Conservation (phyloP, 2,113 vertebrate genomes). For the Heterotilapia buettikoferi region DNA sequence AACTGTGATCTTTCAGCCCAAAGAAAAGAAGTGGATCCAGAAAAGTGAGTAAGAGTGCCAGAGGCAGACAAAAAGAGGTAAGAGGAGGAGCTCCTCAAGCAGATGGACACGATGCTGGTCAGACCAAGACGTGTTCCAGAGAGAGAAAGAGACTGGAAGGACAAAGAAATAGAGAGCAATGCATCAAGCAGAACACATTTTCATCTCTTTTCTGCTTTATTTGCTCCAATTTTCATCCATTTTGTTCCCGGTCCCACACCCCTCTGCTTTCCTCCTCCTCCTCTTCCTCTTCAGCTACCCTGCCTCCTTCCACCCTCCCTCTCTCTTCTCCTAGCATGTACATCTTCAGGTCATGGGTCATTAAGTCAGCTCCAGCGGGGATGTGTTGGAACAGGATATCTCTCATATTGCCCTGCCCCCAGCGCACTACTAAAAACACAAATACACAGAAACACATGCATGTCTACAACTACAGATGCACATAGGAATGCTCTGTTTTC, state of each 20-base stretch:
- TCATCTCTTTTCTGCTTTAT: constrained; percentile 18
- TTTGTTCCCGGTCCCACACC: constrained; percentile 26
- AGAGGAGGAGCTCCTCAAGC: background rate
- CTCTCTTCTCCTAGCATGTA: constrained; percentile 40
- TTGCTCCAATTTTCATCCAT: constrained; percentile 50
- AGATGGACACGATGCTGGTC: constrained; percentile 1
- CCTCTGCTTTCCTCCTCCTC: background rate
- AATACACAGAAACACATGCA: constrained; percentile 31
- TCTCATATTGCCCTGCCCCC: constrained; percentile 57
- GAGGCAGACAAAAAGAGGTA: background rate
- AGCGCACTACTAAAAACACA: constrained; percentile 34
- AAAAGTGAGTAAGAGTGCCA: background rate
- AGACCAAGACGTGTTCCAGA: background rate
- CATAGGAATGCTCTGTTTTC: background rate
- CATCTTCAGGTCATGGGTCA: constrained; percentile 69
- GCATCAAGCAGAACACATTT: constrained; percentile 1
- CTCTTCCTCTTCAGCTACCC: background rate
- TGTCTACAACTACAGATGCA: background rate
- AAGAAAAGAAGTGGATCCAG: constrained; percentile 5
- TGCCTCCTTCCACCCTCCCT: background rate
- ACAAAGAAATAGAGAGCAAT: background rate
- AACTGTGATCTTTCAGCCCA: constrained; percentile 23
- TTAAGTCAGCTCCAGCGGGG: constrained; percentile 66
- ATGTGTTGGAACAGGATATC: constrained; percentile 64
- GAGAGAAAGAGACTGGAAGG: background rate